phyloP scores from a whole-genome alignment of 2,113 vertebrate species.

The Scophthalmus maximus region DNA sequence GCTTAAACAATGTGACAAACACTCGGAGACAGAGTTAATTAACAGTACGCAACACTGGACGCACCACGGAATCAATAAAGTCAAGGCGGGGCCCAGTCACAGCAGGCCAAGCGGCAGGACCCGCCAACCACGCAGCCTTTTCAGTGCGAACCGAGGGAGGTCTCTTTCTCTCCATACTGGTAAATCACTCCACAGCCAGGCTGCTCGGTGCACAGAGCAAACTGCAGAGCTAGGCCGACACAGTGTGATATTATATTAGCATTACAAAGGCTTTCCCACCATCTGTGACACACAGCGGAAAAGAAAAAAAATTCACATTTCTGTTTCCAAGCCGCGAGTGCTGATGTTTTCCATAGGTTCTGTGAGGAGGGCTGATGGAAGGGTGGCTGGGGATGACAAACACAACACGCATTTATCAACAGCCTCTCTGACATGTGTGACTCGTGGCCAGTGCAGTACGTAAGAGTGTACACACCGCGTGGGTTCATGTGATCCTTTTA shows the following conservation, averaged over 20 bases:
- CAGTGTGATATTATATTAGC: conserved; percentile 87
- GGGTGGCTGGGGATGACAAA: conserved; percentile 62
- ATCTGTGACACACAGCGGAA: conserved; percentile 79
- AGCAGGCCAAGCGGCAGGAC: conserved; percentile 71
- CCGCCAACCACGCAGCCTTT: conserved; percentile 74
- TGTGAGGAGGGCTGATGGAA: conserved; percentile 59
- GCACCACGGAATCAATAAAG: conserved; percentile 74
- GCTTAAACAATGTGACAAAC: conserved; percentile 63
- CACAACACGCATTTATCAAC: conserved; percentile 53
- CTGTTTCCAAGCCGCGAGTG: conserved; percentile 70
- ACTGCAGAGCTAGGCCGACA: conserved; percentile 77
- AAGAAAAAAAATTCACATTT: conserved; percentile 73
- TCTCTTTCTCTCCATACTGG: conserved; percentile 79
- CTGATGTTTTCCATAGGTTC: conserved; percentile 81
- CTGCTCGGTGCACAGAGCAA: conserved; percentile 74
- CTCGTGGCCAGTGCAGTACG: conserved; percentile 43
- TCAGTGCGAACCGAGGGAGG: conserved; percentile 79
- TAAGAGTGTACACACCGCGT: conserved; percentile 14
- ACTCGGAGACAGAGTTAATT: conserved; percentile 74
- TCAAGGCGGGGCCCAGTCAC: conserved; percentile 68
- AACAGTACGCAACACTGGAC: conserved; percentile 67
- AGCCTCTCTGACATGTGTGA: conserved; percentile 38
- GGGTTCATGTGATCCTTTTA: conserved; percentile 37
- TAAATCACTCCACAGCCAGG: conserved; percentile 81
- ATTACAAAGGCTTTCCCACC: conserved; percentile 86